Evolutionary conservation across 2,797 vertebrate species (phyloP).

Genomic region (Notolepis coatsorum): DNA sequence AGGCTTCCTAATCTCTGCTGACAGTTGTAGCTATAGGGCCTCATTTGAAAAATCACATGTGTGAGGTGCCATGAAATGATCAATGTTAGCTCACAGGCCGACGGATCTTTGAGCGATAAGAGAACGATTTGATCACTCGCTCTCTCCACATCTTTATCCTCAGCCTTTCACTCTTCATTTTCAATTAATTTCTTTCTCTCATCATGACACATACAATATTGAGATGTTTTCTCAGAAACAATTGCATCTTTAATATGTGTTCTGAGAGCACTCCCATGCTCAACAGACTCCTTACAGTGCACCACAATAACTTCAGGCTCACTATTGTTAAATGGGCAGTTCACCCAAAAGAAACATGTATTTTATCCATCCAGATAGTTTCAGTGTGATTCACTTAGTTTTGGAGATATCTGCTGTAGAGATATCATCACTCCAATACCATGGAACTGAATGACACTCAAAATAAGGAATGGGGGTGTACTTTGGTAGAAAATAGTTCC

Average conservation of each 20-base stretch:
- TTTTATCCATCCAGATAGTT: no score
- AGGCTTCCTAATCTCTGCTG: conserved; percentile 76
- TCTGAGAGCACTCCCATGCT: conserved; percentile 11
- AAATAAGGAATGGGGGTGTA: no score
- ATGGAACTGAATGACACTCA: no score
- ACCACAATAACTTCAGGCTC: conserved; percentile 19
- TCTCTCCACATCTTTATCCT: conserved; percentile 33
- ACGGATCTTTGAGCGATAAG: conserved; percentile 60
- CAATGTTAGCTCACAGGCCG: conserved; percentile 81
- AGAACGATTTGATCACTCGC: conserved; percentile 51
- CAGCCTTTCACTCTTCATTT: conserved; percentile 31
- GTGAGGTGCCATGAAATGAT: conserved; percentile 85
- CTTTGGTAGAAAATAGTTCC: no score
- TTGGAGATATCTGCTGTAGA: no score
- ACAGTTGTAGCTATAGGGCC: conserved; percentile 78
- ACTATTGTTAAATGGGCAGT: no score
- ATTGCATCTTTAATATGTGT: conserved; percentile 10
- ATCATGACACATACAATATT: conserved; percentile 60
- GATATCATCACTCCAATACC: no score
- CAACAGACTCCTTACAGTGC: conserved; percentile 12
- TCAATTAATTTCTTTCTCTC: conserved; percentile 21
- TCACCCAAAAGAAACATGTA: no score
- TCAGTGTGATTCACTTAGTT: no score
- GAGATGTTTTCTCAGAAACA: conserved; percentile 47
- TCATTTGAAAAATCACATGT: conserved; percentile 79